Percentiles rank a stretch among this genome's conserved stretches.
phyloP scores from a whole-genome alignment of 2,888 invertebrate species.

The Drosophila cracens region DNA sequence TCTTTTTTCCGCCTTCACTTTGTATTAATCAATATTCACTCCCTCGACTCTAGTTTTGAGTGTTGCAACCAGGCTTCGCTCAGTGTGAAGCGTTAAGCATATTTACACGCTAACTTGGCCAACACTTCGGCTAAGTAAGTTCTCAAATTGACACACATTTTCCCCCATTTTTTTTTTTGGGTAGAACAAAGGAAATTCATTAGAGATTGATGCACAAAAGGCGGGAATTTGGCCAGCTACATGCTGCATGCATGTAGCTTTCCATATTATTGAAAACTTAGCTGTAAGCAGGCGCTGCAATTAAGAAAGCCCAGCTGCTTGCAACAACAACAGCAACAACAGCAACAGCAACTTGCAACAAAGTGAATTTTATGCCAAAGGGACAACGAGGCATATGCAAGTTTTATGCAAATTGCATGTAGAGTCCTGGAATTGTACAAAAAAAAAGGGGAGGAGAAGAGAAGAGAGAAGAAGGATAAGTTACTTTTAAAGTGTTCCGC shows the following conservation, averaged over 20 bases:
- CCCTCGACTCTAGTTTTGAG: constrained; percentile 44
- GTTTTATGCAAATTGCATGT: constrained; percentile 75
- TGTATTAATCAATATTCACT: constrained; percentile 14
- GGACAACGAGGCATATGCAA: constrained; percentile 54
- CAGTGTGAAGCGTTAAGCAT: constrained; percentile 54
- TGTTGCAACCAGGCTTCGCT: constrained; percentile 37
- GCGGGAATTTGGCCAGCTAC: constrained; percentile 49
- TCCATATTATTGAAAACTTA: constrained; percentile 76
- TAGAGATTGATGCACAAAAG: constrained; percentile 66
- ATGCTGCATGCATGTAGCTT: constrained; percentile 49
- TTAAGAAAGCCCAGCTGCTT: constrained; percentile 50
- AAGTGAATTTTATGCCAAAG: constrained; percentile 71
- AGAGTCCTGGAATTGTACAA: constrained; percentile 28
- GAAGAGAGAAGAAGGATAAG: constrained; percentile 60
- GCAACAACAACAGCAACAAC: constrained; percentile 18
- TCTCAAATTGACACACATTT: constrained; percentile 70
- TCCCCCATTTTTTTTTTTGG: constrained; percentile 1
- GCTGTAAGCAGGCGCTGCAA: constrained; percentile 63
- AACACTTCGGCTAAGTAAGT: constrained; percentile 54
- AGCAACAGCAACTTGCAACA: constrained; percentile 34
- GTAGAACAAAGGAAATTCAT: constrained; percentile 66
- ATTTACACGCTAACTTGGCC: constrained; percentile 65
- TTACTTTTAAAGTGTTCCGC: constrained; percentile 73
- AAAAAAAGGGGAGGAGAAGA: not conserved
- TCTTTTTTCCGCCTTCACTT: constrained; percentile 36